Percentiles rank a stretch among this genome's conserved stretches.
These are phyloP conservation scores for Neomonachus schauinslandi DNA, from an alignment of 2,113 vertebrate genomes.

Conservation along the genomic window DNA sequence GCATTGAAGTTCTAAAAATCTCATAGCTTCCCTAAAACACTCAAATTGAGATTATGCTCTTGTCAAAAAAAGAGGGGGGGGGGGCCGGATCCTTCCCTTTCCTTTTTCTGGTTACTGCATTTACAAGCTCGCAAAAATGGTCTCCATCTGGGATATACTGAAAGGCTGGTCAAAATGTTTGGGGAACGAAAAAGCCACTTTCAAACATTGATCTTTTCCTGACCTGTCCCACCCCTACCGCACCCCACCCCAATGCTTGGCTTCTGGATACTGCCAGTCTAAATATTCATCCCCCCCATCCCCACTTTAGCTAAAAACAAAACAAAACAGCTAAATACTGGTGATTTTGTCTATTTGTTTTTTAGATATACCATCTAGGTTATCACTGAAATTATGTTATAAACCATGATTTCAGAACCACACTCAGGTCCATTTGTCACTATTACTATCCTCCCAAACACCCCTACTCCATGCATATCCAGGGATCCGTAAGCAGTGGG, in stretches of 20 bases:
- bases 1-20: constrained; percentile 1
- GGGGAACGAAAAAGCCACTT: not conserved
- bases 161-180: constrained; percentile 2
- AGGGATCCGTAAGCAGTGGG: not conserved
- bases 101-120: constrained; percentile 8
- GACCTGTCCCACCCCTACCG: not conserved
- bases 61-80: not conserved
- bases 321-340: not conserved
- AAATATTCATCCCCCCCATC: not conserved
- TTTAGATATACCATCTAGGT: not conserved
- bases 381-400: constrained; percentile 29
- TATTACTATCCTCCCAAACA: constrained; percentile 2
- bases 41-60: not conserved
- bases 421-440: not conserved
- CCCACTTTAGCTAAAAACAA: not conserved
- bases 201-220: constrained; percentile 18
- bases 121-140: constrained; percentile 25
- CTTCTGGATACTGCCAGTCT: constrained; percentile 24
- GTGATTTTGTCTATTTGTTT: not conserved
- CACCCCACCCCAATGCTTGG: not conserved
- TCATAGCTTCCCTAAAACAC: not conserved
- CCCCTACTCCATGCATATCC: not conserved
- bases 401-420: constrained; percentile 20
- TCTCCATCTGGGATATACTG: not conserved
- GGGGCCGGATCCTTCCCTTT: not conserved